These are phyloP conservation scores for Alviniconcha strummeri DNA, from an alignment of 2,888 invertebrate species.

Conservation along the genomic window DNA sequence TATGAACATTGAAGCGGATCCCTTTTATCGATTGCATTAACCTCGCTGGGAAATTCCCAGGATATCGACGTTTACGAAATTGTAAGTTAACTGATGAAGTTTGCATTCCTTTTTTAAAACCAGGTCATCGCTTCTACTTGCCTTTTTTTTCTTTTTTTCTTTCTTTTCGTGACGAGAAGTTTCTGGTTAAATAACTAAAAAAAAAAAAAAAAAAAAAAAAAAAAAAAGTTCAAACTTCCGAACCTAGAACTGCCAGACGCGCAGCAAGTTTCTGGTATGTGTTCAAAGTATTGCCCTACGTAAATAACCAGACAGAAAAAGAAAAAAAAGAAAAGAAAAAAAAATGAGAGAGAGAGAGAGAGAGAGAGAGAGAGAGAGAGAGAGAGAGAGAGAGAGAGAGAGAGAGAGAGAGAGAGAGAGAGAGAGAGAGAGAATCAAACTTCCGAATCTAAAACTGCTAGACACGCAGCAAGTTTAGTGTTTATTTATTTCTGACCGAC, in stretches of 20 bases:
- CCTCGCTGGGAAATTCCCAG: no score
- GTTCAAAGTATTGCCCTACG: no score
- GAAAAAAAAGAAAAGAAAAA: background rate
- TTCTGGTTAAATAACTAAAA: background rate
- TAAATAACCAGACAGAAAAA: background rate
- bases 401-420: conserved; percentile 12
- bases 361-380: conserved; percentile 6
- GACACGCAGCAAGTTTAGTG: no score
- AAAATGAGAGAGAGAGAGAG: background rate
- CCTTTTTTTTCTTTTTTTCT: background rate
- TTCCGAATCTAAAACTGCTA: no score
- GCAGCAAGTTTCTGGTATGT: no score
- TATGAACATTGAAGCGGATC: no score
- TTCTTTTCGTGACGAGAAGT: background rate
- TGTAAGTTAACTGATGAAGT: no score
- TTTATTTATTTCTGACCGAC: no score
- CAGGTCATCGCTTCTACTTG: background rate
- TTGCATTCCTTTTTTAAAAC: no score
- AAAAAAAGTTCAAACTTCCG: background rate
- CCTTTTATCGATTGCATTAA: no score
- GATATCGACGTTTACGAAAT: no score
- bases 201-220: background rate
- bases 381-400: background rate
- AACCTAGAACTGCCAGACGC: no score
- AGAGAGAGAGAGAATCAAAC: background rate